Evolutionary conservation across 2,888 invertebrate genomes (phyloP), one percentile per base, ranked within the genome.

Genomic region (Xestobium rufovillosum): DNA sequence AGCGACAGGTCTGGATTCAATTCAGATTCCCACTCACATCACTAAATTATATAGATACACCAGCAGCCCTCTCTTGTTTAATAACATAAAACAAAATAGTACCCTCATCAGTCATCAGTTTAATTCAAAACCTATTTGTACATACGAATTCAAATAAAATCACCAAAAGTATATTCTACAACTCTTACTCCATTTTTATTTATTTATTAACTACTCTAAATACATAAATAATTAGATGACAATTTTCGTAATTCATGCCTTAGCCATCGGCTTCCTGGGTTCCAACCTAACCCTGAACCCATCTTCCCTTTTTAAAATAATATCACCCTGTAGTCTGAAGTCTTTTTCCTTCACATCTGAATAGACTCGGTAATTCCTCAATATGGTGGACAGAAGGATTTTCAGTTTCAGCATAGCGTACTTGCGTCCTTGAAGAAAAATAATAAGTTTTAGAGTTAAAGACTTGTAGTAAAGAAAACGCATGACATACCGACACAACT

Each of bases 371-470:
- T 73, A 84, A 60, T 79, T 80, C 39, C 84, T 74, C 42, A 84
- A 59, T 28, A 83, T 73, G 3, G 82, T 83, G 0, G 83, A 76
- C 1, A 84, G 69, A 1, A 84, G 67, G 9, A 84, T 76, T 63
- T 84, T 84, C 41, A 84, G 65, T 57, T 84, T 84, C 36, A 84
- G 61, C 71, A 84, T 75, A n/a, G 84, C 84, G 60, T 84, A 84
- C 66, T 84, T 84, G 26, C 83, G 78, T 31, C 83, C 76, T 75
- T 55, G 13, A 60, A 61, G 46, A 28, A 26, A 31, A 41, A 34
- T 28, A 29, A 30, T 14, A 19, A 23, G 14, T 8, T 36, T 34
- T 12, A 6, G 12, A 30, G 9, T n/a, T 19, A 14, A 9, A 19
- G 8, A 28, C 23, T 32, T n/a, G n/a, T n/a, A n/a, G n/a, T n/a